These are phyloP conservation scores for Drosophila mimica DNA, from an alignment of 2,888 invertebrate species.

Conservation along the genomic window DNA sequence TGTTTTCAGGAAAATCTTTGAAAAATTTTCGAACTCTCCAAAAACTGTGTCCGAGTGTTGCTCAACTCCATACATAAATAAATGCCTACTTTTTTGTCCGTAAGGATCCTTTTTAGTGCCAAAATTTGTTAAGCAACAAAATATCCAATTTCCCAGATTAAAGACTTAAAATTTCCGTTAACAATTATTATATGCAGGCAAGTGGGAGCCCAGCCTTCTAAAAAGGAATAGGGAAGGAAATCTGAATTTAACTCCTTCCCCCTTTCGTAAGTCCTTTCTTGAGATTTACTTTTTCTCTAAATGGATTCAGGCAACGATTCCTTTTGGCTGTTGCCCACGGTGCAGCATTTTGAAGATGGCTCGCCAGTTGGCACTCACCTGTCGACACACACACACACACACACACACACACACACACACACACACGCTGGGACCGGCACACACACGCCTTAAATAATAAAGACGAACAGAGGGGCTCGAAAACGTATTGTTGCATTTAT, in stretches of 20 bases:
- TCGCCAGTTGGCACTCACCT: constrained; percentile 36
- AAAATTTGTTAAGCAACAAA: background rate
- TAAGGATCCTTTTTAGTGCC: background rate
- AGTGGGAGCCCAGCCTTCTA: background rate
- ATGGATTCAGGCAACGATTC: background rate
- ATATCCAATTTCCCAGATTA: too few relatives aligned
- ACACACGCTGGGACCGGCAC: constrained; percentile 4
- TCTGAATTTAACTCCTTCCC: background rate
- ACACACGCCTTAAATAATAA: background rate
- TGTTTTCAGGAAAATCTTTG: too few relatives aligned
- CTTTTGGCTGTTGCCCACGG: constrained; percentile 20
- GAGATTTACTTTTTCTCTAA: background rate
- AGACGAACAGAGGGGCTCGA: constrained; percentile 29
- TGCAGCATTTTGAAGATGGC: constrained; percentile 41
- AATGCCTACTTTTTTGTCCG: background rate
- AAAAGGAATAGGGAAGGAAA: background rate
- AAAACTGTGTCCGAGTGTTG: background rate
- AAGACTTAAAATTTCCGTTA: too few relatives aligned
- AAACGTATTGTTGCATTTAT: constrained; percentile 75
- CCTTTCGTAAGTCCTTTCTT: background rate
- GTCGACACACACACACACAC: constrained; percentile 11
- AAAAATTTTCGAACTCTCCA: too few relatives aligned
- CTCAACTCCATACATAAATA: background rate
- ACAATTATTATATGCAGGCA: background rate
- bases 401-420: background rate